Evolutionary conservation across 2,888 invertebrate genomes (phyloP).

Genomic region (Himalopsyche anomala): DNA sequence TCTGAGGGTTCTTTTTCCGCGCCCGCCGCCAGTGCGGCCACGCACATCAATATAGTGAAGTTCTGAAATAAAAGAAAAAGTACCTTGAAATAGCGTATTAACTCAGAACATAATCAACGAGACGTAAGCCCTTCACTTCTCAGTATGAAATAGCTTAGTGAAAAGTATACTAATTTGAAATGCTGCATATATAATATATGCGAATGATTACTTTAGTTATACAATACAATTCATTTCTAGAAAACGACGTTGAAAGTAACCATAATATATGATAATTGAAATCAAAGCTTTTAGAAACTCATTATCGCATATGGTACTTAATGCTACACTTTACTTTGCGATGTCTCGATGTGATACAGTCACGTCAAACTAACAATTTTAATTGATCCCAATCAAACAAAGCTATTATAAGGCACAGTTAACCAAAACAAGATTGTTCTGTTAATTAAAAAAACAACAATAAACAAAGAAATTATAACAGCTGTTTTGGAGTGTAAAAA

Average conservation of each 20-base stretch:
- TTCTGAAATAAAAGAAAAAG: conserved; percentile 57
- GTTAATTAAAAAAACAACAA: too few relatives aligned
- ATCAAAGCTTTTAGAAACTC: background rate
- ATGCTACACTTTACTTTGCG: background rate
- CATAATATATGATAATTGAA: background rate
- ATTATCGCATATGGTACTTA: background rate
- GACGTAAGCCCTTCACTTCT: too few relatives aligned
- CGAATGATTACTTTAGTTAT: too few relatives aligned
- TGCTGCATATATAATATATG: too few relatives aligned
- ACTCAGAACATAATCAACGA: background rate
- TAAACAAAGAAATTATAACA: too few relatives aligned
- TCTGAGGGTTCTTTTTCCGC: conserved; percentile 77
- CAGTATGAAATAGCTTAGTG: too few relatives aligned
- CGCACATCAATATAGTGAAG: conserved; percentile 65
- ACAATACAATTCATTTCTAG: background rate
- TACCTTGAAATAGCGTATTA: background rate
- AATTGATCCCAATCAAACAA: background rate
- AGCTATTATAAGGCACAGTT: too few relatives aligned
- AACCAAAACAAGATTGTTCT: too few relatives aligned
- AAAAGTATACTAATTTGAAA: too few relatives aligned
- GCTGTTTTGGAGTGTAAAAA: too few relatives aligned
- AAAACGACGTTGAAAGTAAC: background rate
- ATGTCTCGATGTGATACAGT: background rate
- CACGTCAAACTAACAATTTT: background rate
- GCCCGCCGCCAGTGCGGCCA: conserved; percentile 76